phyloP scores from a whole-genome alignment of 2,888 invertebrate genomes.

The Exocentrus adspersus region DNA sequence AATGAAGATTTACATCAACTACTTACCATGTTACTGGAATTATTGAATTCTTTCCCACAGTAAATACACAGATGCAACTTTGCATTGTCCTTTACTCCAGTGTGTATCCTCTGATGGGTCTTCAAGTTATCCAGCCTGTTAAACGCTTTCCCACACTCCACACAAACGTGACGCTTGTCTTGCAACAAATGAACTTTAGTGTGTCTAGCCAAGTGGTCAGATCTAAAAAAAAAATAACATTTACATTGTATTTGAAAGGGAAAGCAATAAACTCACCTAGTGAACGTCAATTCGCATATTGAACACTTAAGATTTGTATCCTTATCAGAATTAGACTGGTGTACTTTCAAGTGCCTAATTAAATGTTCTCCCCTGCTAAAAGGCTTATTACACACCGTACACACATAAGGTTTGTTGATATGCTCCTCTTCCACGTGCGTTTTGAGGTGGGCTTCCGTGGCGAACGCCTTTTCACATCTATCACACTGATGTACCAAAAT shows the following conservation, averaged over 20 bases:
- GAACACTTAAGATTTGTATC: constrained; percentile 60
- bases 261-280: constrained; percentile 50
- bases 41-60: constrained; percentile 64
- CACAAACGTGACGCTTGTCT: constrained; percentile 67
- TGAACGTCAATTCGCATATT: constrained; percentile 60
- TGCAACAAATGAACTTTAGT: constrained; percentile 68
- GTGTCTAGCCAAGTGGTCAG: constrained; percentile 73
- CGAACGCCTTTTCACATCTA: constrained; percentile 61
- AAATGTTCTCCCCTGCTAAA: constrained; percentile 63
- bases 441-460: constrained; percentile 57
- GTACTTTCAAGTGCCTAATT: constrained; percentile 62
- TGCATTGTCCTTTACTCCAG: constrained; percentile 60
- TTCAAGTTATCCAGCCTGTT: constrained; percentile 65
- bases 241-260: too few relatives aligned
- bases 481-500: constrained; percentile 61
- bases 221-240: constrained; percentile 62
- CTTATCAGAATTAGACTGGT: constrained; percentile 53
- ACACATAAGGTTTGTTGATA: constrained; percentile 62
- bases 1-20: constrained; percentile 36
- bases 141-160: constrained; percentile 73
- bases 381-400: constrained; percentile 61
- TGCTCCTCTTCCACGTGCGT: constrained; percentile 62
- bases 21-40: constrained; percentile 64
- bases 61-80: constrained; percentile 63
- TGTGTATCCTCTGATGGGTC: constrained; percentile 62